Evolutionary conservation across 1,140 invertebrate species (phyloP).

Genomic region (Zophobas morio): DNA sequence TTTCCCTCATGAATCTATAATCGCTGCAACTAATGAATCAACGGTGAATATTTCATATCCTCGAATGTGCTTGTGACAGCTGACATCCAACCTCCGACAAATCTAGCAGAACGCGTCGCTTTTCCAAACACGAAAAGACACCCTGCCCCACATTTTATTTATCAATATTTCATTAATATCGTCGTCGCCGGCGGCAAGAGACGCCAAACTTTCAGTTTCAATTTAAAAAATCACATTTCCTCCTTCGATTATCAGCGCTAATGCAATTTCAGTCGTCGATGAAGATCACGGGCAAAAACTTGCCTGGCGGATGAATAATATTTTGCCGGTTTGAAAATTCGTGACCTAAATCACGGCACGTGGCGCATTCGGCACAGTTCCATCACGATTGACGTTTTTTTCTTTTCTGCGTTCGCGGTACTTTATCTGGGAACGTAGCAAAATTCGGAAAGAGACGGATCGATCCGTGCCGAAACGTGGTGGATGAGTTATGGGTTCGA

Average conservation of each 20-base stretch:
- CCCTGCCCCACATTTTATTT: slow-evolving; percentile 6
- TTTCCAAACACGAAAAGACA: not conserved
- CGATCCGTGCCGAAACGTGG: too few species aligned
- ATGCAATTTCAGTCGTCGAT: slow-evolving; percentile 15
- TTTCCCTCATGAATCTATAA: not conserved
- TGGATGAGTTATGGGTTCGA: too few species aligned
- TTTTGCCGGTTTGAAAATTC: slow-evolving; percentile 15
- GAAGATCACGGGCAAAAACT: slow-evolving; percentile 10
- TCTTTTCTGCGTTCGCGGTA: not conserved
- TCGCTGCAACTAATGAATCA: not conserved
- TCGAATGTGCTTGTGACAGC: not conserved
- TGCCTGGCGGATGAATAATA: not conserved
- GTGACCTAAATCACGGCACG: slow-evolving; percentile 34
- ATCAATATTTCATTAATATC: not conserved
- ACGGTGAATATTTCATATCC: not conserved
- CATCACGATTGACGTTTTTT: slow-evolving; percentile 21
- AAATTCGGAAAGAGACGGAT: not conserved
- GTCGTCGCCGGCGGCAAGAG: not conserved
- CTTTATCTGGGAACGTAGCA: slow-evolving; percentile 11
- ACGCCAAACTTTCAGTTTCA: slow-evolving; percentile 35
- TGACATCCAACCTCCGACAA: not conserved
- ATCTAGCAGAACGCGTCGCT: not conserved
- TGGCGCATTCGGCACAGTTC: not conserved
- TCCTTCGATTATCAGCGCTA: slow-evolving; percentile 19
- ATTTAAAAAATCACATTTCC: slow-evolving; percentile 41